A percentile compares a stretch with the other conserved stretches of the same genome.
These are phyloP conservation scores for Cataglyphis livida DNA, from an alignment of 2,888 invertebrate species.

Conservation along the genomic window DNA sequence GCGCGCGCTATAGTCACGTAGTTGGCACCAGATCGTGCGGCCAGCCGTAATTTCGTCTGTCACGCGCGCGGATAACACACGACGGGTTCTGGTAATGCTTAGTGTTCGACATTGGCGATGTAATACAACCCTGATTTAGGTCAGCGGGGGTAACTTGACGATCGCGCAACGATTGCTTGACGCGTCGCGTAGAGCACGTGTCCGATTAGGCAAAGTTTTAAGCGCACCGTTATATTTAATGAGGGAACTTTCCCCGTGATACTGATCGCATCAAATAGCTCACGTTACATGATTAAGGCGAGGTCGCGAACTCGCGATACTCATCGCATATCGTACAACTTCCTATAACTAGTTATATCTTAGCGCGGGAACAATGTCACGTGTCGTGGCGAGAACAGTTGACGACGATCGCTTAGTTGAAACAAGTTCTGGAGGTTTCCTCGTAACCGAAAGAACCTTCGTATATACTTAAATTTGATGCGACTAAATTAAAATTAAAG, in stretches of 20 bases:
- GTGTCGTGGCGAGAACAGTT: neutral
- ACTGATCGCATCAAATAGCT: slow-evolving; percentile 45
- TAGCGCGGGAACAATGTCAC: slow-evolving; percentile 34
- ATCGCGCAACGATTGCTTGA: slow-evolving; percentile 34
- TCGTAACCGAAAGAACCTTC: neutral
- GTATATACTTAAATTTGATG: neutral
- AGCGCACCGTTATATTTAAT: slow-evolving; percentile 39
- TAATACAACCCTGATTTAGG: slow-evolving; percentile 40
- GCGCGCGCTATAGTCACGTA: slow-evolving; percentile 43
- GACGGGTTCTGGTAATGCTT: slow-evolving; percentile 40
- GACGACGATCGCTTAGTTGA: slow-evolving; percentile 16
- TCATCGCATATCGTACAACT: slow-evolving; percentile 34
- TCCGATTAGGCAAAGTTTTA: slow-evolving; percentile 49
- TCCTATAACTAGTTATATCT: slow-evolving; percentile 40
- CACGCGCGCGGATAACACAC: slow-evolving; percentile 44
- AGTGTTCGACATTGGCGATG: slow-evolving; percentile 50
- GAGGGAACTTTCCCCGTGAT: slow-evolving; percentile 40
- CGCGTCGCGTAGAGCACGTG: slow-evolving; percentile 8
- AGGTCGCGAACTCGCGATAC: slow-evolving; percentile 26
- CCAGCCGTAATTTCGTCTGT: slow-evolving; percentile 52
- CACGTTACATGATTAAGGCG: slow-evolving; percentile 43
- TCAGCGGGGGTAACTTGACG: slow-evolving; percentile 34
- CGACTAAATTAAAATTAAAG: neutral
- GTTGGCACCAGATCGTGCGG: slow-evolving; percentile 46
- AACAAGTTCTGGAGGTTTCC: neutral